phyloP scores from a whole-genome alignment of 2,888 invertebrate species.

The Eucera pruinosa region DNA sequence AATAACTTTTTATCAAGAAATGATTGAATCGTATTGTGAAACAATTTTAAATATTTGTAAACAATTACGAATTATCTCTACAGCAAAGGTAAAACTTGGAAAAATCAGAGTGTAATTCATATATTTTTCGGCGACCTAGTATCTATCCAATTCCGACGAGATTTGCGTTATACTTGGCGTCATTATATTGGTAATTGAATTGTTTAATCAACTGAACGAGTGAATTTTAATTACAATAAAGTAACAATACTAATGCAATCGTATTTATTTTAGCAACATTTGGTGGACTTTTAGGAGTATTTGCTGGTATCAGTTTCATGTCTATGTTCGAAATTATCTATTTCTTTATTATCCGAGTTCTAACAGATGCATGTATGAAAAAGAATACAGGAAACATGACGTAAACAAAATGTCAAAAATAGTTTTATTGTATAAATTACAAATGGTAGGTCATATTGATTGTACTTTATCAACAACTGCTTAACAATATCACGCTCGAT shows the following conservation, averaged over 20 bases:
- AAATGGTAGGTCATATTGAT: background rate
- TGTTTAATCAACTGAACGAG: slow-evolving; percentile 21
- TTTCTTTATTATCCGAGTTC: slow-evolving; percentile 86
- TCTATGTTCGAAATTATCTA: slow-evolving; percentile 88
- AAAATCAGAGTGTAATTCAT: slow-evolving; percentile 87
- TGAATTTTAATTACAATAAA: slow-evolving; percentile 12
- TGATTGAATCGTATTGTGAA: background rate
- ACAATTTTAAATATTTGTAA: background rate
- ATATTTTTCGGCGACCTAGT: slow-evolving; percentile 89
- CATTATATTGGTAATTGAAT: slow-evolving; percentile 85
- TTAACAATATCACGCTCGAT: slow-evolving; percentile 8
- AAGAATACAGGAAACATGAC: background rate
- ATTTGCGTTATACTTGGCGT: slow-evolving; percentile 89
- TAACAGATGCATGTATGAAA: slow-evolving; percentile 59
- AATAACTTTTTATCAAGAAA: background rate
- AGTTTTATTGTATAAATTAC: slow-evolving; percentile 21
- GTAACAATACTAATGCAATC: slow-evolving; percentile 17
- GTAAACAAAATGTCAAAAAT: background rate
- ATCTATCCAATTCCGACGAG: slow-evolving; percentile 88
- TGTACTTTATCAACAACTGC: background rate
- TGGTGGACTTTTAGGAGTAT: slow-evolving; percentile 89
- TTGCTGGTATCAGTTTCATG: slow-evolving; percentile 90
- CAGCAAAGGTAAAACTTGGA: slow-evolving; percentile 50
- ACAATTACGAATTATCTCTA: slow-evolving; percentile 18
- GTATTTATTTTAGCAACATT: slow-evolving; percentile 88